Base-by-base conservation (phyloP, 2,888 invertebrate genomes). In the Leptopilina myrica region DNA sequence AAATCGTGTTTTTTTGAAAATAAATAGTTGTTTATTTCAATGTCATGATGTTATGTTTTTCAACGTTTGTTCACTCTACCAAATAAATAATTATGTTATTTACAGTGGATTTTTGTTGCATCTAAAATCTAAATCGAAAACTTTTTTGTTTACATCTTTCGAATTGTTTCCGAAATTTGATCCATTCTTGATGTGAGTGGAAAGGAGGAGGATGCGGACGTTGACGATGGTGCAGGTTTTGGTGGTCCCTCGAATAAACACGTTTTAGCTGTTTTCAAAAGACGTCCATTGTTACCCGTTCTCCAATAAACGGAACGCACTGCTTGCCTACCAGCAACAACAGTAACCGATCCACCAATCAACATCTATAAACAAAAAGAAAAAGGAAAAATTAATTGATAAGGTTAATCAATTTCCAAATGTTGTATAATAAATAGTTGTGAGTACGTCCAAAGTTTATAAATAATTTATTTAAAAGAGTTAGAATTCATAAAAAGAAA, bases 251-350 rank as follows among this genome's bases (percentile, higher is more conserved):
- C 88, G 76, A 89, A 89, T 87, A 88, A 88, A 82, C 89, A 89
- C 26, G 89, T 89, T 79, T 87, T 89, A 1, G 89, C 88, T 0
- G 89, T 90, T 79, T 89, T 89, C 79, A 89, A 78, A 20, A 90
- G 80, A 46, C 88, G 87, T 33, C 89, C 90, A 15, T 87, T 87
- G 77, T 84, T 86, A 56, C 86, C 83, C 12, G 94, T 93, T 86
- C 96, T 93, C 96, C 96, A 96, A 87, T 96, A 96, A 0, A 96
- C 95, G 0, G 96, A 96, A 88, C 96, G 96, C 33, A 96, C 94
- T 1, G 95, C 96, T 87, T 96, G 95, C 81, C 95, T 94, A 75
- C 96, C 95, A 75, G 95, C 95, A 84, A 96, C 95, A 90, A 95
- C 95, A 79, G 96, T 94, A 26, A 95, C 95, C 64, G 95, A 94